These are phyloP conservation scores for Caenorhabditis briggsae DNA, from an alignment of 1,140 invertebrate species.

Conservation along the genomic window DNA sequence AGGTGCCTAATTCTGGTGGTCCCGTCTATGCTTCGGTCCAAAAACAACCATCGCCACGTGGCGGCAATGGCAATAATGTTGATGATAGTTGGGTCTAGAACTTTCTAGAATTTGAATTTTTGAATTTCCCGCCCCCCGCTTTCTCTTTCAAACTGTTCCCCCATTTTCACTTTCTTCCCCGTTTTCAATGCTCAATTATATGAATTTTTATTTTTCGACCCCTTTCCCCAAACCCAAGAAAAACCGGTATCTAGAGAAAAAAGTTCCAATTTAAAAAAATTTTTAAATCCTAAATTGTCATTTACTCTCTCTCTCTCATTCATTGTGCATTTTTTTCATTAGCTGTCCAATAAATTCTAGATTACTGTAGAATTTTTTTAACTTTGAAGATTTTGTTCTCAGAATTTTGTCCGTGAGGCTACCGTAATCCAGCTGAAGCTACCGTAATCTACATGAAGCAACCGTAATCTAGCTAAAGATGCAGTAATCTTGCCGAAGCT, in stretches of 20 bases:
- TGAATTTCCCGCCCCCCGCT: neutral
- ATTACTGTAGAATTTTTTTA: neutral
- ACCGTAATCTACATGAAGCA: too few relatives aligned
- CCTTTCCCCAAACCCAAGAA: neutral
- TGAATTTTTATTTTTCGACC: neutral
- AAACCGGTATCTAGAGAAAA: slow-evolving; percentile 41
- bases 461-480: too few relatives aligned
- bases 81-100: slow-evolving; percentile 71
- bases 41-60: slow-evolving; percentile 64
- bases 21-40: slow-evolving; percentile 70
- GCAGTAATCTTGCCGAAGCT: too few relatives aligned
- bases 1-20: slow-evolving; percentile 60
- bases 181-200: neutral
- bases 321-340: neutral
- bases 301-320: neutral
- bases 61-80: slow-evolving; percentile 57
- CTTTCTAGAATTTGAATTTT: neutral
- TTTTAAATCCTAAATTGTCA: neutral
- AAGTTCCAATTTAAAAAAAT: too few relatives aligned
- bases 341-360: neutral
- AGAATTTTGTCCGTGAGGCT: too few relatives aligned
- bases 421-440: too few relatives aligned
- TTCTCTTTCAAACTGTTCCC: neutral
- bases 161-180: neutral
- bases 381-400: too few relatives aligned